Conservation (phyloP, 2,113 vertebrate species). For the Rhineura floridana region DNA sequence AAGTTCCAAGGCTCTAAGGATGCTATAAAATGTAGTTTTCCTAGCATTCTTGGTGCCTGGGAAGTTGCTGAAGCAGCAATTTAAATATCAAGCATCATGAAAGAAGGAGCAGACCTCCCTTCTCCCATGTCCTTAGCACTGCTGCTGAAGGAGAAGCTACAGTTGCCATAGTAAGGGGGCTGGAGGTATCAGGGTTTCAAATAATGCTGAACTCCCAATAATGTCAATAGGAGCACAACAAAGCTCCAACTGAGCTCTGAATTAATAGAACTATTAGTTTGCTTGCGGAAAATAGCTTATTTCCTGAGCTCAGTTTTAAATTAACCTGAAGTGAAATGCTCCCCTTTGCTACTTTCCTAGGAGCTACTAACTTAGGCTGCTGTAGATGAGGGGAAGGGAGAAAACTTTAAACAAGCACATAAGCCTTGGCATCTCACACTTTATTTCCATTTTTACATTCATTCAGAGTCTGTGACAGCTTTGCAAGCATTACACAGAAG, state of each 20-base stretch:
- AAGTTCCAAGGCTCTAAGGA: neutral
- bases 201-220: neutral
- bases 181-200: neutral
- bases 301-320: no score
- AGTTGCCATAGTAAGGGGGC: neutral
- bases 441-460: neutral
- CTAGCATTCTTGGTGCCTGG: neutral
- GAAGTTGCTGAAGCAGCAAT: neutral
- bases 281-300: neutral
- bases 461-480: neutral
- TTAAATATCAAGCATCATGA: neutral
- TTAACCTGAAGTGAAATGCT: neutral
- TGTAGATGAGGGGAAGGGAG: neutral
- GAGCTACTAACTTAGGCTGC: neutral
- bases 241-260: neutral
- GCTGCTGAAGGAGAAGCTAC: neutral
- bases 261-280: neutral
- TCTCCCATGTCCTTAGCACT: no score
- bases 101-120: neutral
- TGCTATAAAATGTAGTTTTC: neutral
- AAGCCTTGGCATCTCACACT: neutral
- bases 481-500: neutral
- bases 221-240: neutral
- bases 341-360: neutral
- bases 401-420: neutral